Conservation (phyloP, 2,888 invertebrate species). For the Harmothoe impar region DNA sequence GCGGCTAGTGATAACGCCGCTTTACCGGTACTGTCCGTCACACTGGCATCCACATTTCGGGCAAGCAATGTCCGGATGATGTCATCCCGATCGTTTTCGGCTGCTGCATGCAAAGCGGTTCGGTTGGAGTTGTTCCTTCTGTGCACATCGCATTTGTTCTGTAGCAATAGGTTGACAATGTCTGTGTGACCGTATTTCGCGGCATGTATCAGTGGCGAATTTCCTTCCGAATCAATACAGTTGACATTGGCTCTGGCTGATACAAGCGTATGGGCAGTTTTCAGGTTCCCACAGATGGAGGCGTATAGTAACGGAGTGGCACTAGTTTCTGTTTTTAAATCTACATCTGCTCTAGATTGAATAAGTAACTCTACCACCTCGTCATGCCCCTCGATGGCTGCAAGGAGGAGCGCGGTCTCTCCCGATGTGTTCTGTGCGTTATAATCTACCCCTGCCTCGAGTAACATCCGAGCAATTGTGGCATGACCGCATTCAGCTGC, state of each 20-base stretch:
- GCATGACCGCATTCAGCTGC: slow-evolving; percentile 79
- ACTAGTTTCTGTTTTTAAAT: slow-evolving; percentile 71
- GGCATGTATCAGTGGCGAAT: slow-evolving; percentile 82
- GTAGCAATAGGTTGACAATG: slow-evolving; percentile 76
- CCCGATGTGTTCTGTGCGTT: slow-evolving; percentile 70
- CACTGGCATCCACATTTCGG: slow-evolving; percentile 31
- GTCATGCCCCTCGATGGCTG: slow-evolving; percentile 63
- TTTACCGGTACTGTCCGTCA: slow-evolving; percentile 63
- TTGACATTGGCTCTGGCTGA: slow-evolving; percentile 59
- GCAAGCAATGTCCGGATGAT: slow-evolving; percentile 61
- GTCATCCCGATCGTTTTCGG: slow-evolving; percentile 71
- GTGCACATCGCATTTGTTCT: slow-evolving; percentile 75
- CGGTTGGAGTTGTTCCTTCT: slow-evolving; percentile 78
- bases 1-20: slow-evolving; percentile 65
- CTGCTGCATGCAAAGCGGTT: slow-evolving; percentile 79
- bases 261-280: slow-evolving; percentile 61
- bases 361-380: slow-evolving; percentile 63
- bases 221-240: slow-evolving; percentile 68
- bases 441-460: slow-evolving; percentile 75
- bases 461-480: slow-evolving; percentile 74
- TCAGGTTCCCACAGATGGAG: slow-evolving; percentile 65
- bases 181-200: slow-evolving; percentile 77
- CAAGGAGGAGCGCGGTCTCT: slow-evolving; percentile 62
- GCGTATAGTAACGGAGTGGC: slow-evolving; percentile 75
- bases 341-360: slow-evolving; percentile 68